These are phyloP conservation scores for Phrynocephalus versicolor DNA, from an alignment of 2,113 vertebrate species.

Conservation along the genomic window DNA sequence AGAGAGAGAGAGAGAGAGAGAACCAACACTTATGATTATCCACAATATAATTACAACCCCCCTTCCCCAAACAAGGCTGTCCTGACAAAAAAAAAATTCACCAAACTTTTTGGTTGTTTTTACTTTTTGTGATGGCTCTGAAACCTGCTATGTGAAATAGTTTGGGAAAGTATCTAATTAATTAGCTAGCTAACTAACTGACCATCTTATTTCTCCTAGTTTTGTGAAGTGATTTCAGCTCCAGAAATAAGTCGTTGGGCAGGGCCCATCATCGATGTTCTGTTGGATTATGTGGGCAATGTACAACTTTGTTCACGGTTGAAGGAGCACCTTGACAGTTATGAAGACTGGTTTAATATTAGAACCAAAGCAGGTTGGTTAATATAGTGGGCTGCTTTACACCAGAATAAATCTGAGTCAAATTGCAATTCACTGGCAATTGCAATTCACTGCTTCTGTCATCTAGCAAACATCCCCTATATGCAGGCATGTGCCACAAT, in stretches of 20 bases:
- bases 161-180: background rate
- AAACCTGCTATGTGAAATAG: background rate
- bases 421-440: background rate
- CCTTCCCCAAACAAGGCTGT: too few species aligned
- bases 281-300: conserved; percentile 91
- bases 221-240: conserved; percentile 92
- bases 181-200: background rate
- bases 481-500: background rate
- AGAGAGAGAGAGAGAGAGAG: too few species aligned
- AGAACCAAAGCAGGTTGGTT: conserved; percentile 87
- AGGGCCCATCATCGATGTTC: conserved; percentile 87
- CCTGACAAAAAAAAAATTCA: too few species aligned
- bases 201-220: conserved; percentile 74
- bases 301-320: conserved; percentile 88
- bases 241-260: conserved; percentile 83
- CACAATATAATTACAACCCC: background rate
- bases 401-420: background rate
- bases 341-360: conserved; percentile 85
- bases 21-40: background rate
- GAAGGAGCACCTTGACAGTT: conserved; percentile 86
- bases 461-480: background rate
- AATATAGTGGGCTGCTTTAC: background rate
- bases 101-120: background rate
- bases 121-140: background rate
- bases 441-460: background rate